These are phyloP conservation scores for Dasypogon diadema DNA, from an alignment of 2,888 invertebrate genomes.

Conservation along the genomic window DNA sequence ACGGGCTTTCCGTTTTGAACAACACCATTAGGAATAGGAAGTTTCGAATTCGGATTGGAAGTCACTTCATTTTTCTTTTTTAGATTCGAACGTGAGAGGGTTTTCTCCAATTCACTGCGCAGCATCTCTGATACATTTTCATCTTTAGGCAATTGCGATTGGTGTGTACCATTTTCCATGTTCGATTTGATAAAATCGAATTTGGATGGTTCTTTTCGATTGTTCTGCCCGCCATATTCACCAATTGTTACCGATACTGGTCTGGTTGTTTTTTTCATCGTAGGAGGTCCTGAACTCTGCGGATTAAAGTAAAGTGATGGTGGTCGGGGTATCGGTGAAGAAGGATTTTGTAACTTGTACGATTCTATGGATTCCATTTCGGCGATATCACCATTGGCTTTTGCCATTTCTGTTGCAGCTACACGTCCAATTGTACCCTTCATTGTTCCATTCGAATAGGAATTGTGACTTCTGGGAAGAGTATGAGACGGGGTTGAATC, in stretches of 20 bases:
- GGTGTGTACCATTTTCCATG: neutral
- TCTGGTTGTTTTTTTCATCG: conserved; percentile 71
- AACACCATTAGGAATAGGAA: conserved; percentile 1
- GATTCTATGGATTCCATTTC: conserved; percentile 84
- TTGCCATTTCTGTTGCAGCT: conserved; percentile 59
- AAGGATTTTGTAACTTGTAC: conserved; percentile 77
- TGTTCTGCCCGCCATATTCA: conserved; percentile 74
- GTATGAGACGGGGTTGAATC: conserved; percentile 65
- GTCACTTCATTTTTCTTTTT: conserved; percentile 74
- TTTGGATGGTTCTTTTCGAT: conserved; percentile 77
- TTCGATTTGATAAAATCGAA: conserved; percentile 73
- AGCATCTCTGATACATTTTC: conserved; percentile 73
- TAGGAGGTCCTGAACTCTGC: conserved; percentile 72
- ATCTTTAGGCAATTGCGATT: conserved; percentile 55
- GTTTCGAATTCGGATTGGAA: neutral
- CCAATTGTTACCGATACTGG: conserved; percentile 80
- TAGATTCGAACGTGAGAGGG: conserved; percentile 82
- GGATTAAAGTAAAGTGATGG: conserved; percentile 78
- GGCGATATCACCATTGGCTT: conserved; percentile 71
- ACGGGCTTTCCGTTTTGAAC: conserved; percentile 54
- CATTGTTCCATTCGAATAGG: conserved; percentile 52
- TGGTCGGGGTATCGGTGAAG: conserved; percentile 74
- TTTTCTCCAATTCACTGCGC: conserved; percentile 80
- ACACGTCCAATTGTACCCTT: conserved; percentile 56
- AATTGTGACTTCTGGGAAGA: conserved; percentile 55